Percentiles rank a stretch among this genome's conserved stretches.
Evolutionary conservation across 2,888 invertebrate genomes (phyloP).

Genomic region (Epinotia ramella): DNA sequence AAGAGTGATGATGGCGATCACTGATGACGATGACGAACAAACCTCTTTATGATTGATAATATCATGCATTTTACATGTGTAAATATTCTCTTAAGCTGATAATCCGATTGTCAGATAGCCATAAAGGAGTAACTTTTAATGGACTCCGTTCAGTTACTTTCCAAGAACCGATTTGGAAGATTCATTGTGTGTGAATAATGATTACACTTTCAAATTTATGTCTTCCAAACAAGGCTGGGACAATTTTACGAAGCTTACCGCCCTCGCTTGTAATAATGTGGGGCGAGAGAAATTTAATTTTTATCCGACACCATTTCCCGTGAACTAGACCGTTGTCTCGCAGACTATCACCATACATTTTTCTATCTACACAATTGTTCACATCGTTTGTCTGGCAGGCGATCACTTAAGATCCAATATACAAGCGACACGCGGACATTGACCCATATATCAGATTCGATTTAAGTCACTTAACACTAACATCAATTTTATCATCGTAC

Average conservation of each 20-base stretch:
- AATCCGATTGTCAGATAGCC: constrained; percentile 28
- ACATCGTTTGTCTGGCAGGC: constrained; percentile 68
- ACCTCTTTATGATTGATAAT: constrained; percentile 3
- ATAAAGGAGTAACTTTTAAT: constrained; percentile 25
- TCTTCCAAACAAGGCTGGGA: constrained; percentile 23
- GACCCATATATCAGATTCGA: constrained; percentile 69
- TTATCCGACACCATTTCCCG: constrained; percentile 24
- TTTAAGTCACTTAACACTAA: constrained; percentile 58
- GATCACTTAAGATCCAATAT: constrained; percentile 67
- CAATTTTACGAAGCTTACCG: constrained; percentile 17
- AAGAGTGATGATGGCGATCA: constrained; percentile 21
- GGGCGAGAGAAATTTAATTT: constrained; percentile 30
- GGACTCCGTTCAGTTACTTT: constrained; percentile 10
- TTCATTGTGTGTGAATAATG: constrained; percentile 35
- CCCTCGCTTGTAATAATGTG: constrained; percentile 26
- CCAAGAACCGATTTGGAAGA: constrained; percentile 24
- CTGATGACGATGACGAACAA: constrained; percentile 5
- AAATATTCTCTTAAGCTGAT: constrained; percentile 22
- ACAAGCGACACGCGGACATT: constrained; percentile 74
- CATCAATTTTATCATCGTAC: constrained; percentile 59
- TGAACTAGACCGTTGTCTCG: constrained; percentile 20
- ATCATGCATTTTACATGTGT: constrained; percentile 9
- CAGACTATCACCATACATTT: constrained; percentile 34
- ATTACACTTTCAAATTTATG: constrained; percentile 38
- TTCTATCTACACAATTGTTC: constrained; percentile 55